Conservation (phyloP, 2,113 vertebrate species). For the Lagopus muta region DNA sequence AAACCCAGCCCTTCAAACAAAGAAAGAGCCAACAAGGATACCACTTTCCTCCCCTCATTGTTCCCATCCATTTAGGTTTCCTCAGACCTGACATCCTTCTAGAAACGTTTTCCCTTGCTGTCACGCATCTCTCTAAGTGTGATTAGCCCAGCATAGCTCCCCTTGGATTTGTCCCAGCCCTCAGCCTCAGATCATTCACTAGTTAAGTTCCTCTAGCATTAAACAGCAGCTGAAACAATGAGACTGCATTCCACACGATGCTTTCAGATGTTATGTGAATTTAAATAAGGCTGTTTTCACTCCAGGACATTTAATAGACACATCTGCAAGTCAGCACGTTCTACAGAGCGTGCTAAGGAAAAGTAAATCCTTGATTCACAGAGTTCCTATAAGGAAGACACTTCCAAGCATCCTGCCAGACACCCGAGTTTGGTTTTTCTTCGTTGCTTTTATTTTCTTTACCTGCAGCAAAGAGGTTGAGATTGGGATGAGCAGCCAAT, state of each 20-base stretch:
- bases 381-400: neutral
- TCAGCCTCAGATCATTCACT: neutral
- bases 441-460: neutral
- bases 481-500: conserved; percentile 94
- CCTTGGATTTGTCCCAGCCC: neutral
- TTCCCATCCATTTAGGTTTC: neutral
- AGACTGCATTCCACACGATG: neutral
- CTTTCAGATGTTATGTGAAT: neutral
- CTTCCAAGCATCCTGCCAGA: neutral
- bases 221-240: neutral
- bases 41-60: neutral
- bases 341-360: neutral
- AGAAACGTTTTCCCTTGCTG: neutral
- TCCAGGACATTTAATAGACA: neutral
- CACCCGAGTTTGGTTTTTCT: rapidly evolving
- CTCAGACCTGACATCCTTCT: neutral
- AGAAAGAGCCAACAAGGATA: too few species aligned
- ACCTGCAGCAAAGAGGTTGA: conserved; percentile 98
- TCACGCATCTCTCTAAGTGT: neutral
- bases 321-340: neutral
- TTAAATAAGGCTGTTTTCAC: neutral
- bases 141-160: neutral
- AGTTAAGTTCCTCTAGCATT: neutral
- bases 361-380: neutral
- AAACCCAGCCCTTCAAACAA: neutral